Evolutionary conservation across 2,113 vertebrate species (phyloP), one percentile per base, ranked within the genome.

Genomic region (Drymodes brunneopygia): DNA sequence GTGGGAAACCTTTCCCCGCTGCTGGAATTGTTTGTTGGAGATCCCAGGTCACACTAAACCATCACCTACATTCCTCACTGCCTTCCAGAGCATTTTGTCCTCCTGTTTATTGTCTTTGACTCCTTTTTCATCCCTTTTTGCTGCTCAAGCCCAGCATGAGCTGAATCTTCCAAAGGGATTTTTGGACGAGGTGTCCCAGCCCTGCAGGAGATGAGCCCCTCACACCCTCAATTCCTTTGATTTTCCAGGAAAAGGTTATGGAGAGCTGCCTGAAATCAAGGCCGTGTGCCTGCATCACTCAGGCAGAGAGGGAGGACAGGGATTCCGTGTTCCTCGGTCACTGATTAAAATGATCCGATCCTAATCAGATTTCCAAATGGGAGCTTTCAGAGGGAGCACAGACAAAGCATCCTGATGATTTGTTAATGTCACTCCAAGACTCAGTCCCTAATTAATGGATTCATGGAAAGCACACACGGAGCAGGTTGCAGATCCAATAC

Each of bases 301-400:
- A 87, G 61, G 15, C 93, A 27, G 79, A 10, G 19, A 50, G 51
- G 71, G 35, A 70, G 58, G 74, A 56, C 79, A 83, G 64, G 61
- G n/a, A 29, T 70, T 60, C 31, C 5, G 1, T 38, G 71, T 64
- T 90, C 82, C 56, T 71, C 0, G 1, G 71, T 67, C 71, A 13
- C 92, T 92, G 88, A 92, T 92, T 70, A 29, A 53, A 94, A 83
- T 13, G 56, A 94, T 60, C 82, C 82, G 42, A 84, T 73, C 87
- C 92, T 90, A 90, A 94, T 93, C 94, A 88, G 82, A 88, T 95
- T 95, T 81, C 53, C 72, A 71, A 92, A 93, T 20, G 35, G 13
- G 28, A 64, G 12, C 5, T 0, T 54, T 78, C 54, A 28, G 66
- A 73, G 70, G 85, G n/a, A 88, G 85, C 16, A 15, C 9, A 65